Evolutionary conservation across 2,888 invertebrate genomes (phyloP), one percentile per base, ranked within the genome.

Genomic region (Barypeithes pellucidus): DNA sequence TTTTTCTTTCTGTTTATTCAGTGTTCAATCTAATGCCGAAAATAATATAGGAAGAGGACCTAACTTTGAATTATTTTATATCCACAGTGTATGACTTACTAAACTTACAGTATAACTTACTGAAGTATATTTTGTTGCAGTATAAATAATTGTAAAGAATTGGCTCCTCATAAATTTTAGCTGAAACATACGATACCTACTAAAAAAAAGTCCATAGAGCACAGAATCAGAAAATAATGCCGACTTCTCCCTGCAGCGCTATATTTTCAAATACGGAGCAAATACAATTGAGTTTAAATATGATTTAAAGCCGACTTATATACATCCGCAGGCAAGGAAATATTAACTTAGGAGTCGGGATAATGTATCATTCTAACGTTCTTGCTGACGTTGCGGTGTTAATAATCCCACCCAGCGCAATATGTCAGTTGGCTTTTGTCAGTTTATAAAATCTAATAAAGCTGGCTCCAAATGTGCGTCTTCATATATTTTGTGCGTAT

Each of bases 271-370:
- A 68, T 68, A 70, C 59, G 72, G 75, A 76, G 75, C 79, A 80
- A 82, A 82, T 80, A 81, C 81, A 82, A 83, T 83, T 81, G 82
- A 83, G 82, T 84, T 83, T 84, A 84, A 84, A 84, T 83, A 83
- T 83, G 81, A 84, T 83, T 82, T 81, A 80, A 83, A 82, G 81
- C 82, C 82, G 80, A 80, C 82, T 82, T 80, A 83, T 84, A 82
- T 82, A 71, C 75, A 75, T 77, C 67, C 65, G 39, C 63, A 59
- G 45, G 57, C 57, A 54, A 57, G 54, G 70, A 70, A 70, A 70
- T 68, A 60, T 68, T 68, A 57, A 67, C 67, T 67, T 66, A 66
- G 66, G 50, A 66, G 52, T 62, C 54, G 52, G 47, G 54, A 63
- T 70, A 70, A 70, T 70, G 62, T 63, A 70, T 70, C 70, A 70